A percentile compares a stretch with the other conserved stretches of the same genome.
Conservation (phyloP, 2,888 invertebrate genomes). For the Pseudococcus viburni region DNA sequence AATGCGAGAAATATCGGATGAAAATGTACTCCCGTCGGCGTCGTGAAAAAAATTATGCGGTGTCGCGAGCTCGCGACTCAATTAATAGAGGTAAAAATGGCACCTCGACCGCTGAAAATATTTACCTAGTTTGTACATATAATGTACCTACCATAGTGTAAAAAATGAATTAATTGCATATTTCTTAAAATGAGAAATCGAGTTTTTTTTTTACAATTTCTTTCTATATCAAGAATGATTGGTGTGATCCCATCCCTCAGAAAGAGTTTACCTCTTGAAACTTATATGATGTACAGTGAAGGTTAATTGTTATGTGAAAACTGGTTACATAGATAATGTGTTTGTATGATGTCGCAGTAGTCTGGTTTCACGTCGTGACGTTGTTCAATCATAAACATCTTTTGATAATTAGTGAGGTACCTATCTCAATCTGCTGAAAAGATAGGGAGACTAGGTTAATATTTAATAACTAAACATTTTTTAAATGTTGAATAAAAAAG, state of each 20-base stretch:
- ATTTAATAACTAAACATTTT: too few relatives aligned
- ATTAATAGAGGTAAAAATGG: background rate
- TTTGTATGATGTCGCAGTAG: background rate
- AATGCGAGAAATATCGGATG: background rate
- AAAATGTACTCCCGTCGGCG: background rate
- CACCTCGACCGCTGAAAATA: too few relatives aligned
- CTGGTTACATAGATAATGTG: background rate
- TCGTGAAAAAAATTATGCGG: background rate
- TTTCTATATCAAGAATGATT: background rate
- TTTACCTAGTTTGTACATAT: too few relatives aligned
- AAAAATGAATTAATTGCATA: too few relatives aligned
- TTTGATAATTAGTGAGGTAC: too few relatives aligned
- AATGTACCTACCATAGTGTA: too few relatives aligned
- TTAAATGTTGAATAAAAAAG: too few relatives aligned
- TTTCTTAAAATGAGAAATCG: too few relatives aligned
- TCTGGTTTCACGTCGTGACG: background rate
- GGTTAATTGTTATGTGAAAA: conserved; percentile 34
- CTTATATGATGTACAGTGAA: background rate
- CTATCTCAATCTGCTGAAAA: too few relatives aligned
- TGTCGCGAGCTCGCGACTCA: background rate
- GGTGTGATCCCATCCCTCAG: background rate
- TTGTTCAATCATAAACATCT: too few relatives aligned
- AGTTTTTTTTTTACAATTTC: too few relatives aligned
- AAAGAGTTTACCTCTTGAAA: background rate
- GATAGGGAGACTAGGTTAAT: too few relatives aligned